These are phyloP conservation scores for Ostrea denselamellosa DNA, from an alignment of 1,140 invertebrate species.

Conservation along the genomic window DNA sequence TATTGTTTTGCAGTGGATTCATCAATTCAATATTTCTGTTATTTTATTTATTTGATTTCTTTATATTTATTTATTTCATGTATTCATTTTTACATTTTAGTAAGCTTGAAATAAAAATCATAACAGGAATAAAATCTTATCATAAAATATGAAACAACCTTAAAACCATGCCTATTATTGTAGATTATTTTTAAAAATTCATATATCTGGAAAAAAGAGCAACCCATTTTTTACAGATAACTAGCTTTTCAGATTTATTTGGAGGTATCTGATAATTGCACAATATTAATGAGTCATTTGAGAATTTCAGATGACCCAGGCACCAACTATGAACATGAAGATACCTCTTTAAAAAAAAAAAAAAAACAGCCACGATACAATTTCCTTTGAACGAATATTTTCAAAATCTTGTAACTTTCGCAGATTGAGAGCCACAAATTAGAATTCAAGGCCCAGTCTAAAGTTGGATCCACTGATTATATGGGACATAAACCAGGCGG, in stretches of 20 bases:
- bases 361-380: background rate
- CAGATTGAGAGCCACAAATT: constrained; percentile 94
- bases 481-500: constrained; percentile 86
- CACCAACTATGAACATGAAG: background rate
- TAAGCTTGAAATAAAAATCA: too few species aligned
- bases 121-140: background rate
- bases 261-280: background rate
- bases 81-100: too few species aligned
- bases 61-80: too few species aligned
- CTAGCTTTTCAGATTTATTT: background rate
- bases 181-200: too few species aligned
- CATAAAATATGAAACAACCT: background rate
- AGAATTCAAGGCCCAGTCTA: constrained; percentile 86
- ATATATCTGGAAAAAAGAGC: too few species aligned
- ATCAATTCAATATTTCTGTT: too few species aligned
- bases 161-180: too few species aligned
- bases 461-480: constrained; percentile 92
- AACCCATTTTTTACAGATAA: too few species aligned
- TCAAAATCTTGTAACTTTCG: constrained; percentile 70
- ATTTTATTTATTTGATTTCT: too few species aligned
- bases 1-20: too few species aligned
- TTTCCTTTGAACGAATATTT: background rate
- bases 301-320: constrained; percentile 19
- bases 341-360: background rate
- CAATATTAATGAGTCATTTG: background rate